Evolutionary conservation across 2,113 vertebrate species (phyloP).

Genomic region (Eurypyga helias): DNA sequence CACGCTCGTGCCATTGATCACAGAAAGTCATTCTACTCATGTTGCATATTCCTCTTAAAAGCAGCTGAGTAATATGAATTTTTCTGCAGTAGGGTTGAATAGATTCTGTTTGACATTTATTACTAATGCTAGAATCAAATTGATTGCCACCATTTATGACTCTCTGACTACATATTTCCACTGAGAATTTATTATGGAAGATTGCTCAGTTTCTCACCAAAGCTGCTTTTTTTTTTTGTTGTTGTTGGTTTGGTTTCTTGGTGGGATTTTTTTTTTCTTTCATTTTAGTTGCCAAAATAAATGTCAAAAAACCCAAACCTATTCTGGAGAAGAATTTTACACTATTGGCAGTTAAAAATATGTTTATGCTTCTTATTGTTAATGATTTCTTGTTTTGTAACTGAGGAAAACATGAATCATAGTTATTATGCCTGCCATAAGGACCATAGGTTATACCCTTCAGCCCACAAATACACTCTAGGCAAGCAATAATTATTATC

Average conservation of each 20-base stretch:
- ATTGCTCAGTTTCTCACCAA: neutral
- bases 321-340: neutral
- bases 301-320: neutral
- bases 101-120: neutral
- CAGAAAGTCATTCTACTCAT: neutral
- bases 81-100: neutral
- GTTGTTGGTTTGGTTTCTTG: too few species aligned
- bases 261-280: neutral
- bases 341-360: neutral
- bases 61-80: neutral
- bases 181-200: neutral
- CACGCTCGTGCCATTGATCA: neutral
- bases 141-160: neutral
- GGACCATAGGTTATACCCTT: neutral
- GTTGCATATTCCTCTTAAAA: neutral
- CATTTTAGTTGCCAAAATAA: neutral
- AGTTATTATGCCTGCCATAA: rapidly evolving
- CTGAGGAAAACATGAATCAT: neutral
- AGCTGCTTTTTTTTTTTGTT: neutral
- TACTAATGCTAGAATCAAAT: neutral
- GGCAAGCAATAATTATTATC: neutral
- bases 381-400: neutral
- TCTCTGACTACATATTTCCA: neutral
- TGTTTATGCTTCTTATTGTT: neutral
- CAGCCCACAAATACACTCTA: neutral